Base-by-base conservation (phyloP, 1,140 invertebrate genomes). In the Belonocnema kinseyi region DNA sequence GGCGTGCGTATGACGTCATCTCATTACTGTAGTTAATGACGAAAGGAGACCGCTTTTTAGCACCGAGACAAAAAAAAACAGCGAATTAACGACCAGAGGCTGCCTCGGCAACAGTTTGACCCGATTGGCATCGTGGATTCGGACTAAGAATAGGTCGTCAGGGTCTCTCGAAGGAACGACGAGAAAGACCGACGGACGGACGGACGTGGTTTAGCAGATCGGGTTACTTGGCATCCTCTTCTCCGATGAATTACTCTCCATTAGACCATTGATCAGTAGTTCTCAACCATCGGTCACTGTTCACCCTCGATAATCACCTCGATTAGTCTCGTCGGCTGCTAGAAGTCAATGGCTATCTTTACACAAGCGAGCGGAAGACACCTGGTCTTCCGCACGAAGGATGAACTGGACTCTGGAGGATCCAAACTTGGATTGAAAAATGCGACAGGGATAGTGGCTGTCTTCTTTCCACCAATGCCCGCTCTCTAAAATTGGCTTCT, bases 201-300 rank as follows among this genome's bases (percentile, higher is more conserved):
- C 84, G 82, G 82, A 86, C 86, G 85, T 82, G 82, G 82, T 75
- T 76, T 81, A 79, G 82, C 73, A 74, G 85, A 88, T 89, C 88
- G 83, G 81, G 86, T 89, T 89, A 89, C 88, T 83, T 86, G 85
- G 86, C 90, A 89, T 91, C 88, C 88, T 87, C 84, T 61, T 85
- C 83, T 88, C 83, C 87, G 87, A 86, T 87, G 88, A 90, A 91
- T 90, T 90, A 88, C 86, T 90, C 87, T 85, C 79, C 80, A 84
- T 87, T 85, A 84, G 80, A 78, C 77, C 80, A 82, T 84, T 79
- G 83, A 83, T 79, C 90, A 91, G 88, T 83, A 89, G 87, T 81
- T 87, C 89, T 90, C 89, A 90, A 76, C 70, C 74, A 51, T 75
- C 74, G 76, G 50, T 73, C 26, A 79, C 58, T 66, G n/a, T 51